Evolutionary conservation across 2,113 vertebrate species (phyloP).

Genomic region (Pitta sordida): DNA sequence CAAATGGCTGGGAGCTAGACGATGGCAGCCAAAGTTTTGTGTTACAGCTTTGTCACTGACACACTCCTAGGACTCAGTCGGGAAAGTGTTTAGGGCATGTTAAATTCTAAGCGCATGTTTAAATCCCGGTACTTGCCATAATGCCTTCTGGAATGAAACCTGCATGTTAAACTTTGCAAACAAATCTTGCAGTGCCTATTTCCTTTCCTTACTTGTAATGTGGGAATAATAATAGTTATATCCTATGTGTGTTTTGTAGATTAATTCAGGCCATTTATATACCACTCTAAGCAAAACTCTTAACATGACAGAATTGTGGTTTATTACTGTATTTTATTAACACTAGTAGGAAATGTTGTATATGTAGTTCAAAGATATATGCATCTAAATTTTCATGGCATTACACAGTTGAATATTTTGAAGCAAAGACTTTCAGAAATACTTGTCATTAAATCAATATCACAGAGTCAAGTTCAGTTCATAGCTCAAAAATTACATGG

Average conservation of each 20-base stretch:
- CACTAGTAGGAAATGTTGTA: background rate
- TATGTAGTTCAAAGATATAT: background rate
- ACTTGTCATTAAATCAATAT: slow-evolving; percentile 4
- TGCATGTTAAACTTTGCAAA: background rate
- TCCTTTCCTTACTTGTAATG: background rate
- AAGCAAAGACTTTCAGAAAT: background rate
- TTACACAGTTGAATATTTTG: background rate
- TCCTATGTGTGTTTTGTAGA: background rate
- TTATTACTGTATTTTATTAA: background rate
- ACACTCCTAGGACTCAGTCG: background rate
- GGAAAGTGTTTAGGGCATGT: background rate
- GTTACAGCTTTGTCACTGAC: background rate
- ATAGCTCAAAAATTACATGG: background rate
- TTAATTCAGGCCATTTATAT: background rate
- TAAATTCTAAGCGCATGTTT: background rate
- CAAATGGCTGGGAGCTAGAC: background rate
- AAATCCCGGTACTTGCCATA: background rate
- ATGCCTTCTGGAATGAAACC: background rate
- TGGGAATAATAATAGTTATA: background rate
- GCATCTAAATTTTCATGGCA: background rate
- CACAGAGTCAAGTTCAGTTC: background rate
- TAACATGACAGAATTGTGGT: background rate
- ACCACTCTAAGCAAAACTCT: background rate
- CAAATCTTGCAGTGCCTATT: background rate
- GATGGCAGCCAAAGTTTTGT: background rate